Conservation (phyloP, 1,140 invertebrate genomes). For the Drosophila ficusphila region DNA sequence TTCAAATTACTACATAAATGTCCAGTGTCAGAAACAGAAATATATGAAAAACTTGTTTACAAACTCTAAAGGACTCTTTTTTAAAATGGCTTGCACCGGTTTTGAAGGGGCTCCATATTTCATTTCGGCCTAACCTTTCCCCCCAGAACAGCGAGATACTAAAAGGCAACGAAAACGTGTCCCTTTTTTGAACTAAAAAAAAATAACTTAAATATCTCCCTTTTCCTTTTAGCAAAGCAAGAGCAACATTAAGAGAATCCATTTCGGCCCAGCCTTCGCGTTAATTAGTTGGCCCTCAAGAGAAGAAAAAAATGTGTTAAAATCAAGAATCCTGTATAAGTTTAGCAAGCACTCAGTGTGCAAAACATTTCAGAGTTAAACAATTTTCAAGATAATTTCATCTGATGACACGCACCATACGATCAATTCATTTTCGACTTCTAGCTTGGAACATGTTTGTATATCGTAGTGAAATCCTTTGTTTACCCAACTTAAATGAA, state of each 20-base stretch:
- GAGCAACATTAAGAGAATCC: not conserved
- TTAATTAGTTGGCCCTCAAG: not conserved
- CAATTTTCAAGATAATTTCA: no score
- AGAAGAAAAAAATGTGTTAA: not conserved
- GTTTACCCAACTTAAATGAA: not conserved
- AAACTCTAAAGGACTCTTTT: not conserved
- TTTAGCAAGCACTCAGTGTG: no score
- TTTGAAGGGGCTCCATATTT: slow-evolving; percentile 4
- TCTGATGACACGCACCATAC: no score
- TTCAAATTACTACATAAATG: no score
- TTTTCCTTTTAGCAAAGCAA: slow-evolving; percentile 6
- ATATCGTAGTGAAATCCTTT: slow-evolving; percentile 4
- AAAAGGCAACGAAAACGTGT: slow-evolving; percentile 31
- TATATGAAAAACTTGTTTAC: not conserved
- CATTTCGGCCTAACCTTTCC: not conserved
- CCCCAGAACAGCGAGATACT: not conserved
- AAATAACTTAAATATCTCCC: not conserved
- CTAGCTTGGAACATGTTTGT: no score
- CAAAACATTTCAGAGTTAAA: no score
- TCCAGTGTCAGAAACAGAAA: no score
- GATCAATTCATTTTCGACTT: no score
- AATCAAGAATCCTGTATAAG: not conserved
- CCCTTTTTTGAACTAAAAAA: not conserved
- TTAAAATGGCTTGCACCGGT: slow-evolving; percentile 15
- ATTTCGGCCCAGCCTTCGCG: slow-evolving; percentile 7